Conservation (phyloP, 53 echinoderm and acorn worm genomes). For the Antedon mediterranea region DNA sequence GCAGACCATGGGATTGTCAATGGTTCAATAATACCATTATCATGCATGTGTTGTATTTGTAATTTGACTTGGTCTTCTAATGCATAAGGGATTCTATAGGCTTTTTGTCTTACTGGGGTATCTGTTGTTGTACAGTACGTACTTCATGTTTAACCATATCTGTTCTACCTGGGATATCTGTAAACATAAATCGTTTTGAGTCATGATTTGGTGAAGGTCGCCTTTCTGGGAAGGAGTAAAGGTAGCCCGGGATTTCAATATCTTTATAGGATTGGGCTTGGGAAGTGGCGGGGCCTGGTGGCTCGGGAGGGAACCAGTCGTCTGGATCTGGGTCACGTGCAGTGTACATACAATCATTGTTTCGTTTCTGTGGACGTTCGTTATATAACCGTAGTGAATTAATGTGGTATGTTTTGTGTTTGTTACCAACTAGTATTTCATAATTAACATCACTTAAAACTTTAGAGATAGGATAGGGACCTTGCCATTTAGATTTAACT, state of each 20-base stretch:
- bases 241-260: neutral
- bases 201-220: neutral
- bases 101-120: neutral
- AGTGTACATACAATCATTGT: neutral
- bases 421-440: neutral
- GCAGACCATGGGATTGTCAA: constrained; percentile 1
- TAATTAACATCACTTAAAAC: neutral
- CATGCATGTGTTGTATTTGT: neutral
- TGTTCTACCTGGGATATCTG: neutral
- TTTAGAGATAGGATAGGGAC: neutral
- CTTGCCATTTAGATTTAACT: neutral
- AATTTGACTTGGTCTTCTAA: neutral
- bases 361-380: neutral
- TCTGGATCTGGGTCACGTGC: neutral
- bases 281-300: neutral
- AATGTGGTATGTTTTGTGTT: neutral
- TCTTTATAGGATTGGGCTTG: neutral
- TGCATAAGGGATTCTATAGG: neutral
- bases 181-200: neutral
- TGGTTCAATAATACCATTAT: neutral
- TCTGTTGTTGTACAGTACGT: neutral
- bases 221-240: neutral
- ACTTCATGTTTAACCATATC: neutral
- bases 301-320: neutral
- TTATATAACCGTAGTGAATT: neutral